Base-by-base conservation (phyloP, 2,113 vertebrate species). In the Tichodroma muraria region DNA sequence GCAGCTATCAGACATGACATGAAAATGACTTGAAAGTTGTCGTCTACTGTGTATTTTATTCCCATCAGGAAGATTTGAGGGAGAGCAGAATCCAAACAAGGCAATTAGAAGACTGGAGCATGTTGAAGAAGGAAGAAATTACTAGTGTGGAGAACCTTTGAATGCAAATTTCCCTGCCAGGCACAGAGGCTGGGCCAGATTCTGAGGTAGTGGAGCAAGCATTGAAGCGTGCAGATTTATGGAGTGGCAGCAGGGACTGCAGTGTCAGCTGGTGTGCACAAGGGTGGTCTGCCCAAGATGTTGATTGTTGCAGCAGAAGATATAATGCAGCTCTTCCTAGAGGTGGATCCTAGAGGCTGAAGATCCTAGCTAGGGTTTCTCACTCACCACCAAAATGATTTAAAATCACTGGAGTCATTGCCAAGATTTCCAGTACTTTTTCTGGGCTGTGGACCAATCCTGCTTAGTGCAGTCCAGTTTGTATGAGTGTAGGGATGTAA, bases 21-120 rank as follows among this genome's bases (percentile, higher is more conserved):
- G 93, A 90, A 95, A 95, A 91, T 75, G 17, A 83, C 93, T 91
- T 68, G 47, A 80, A 90, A 75, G 64, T 95, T 94, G 91, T 95
- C 91, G 90, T 50, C 82, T 80, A 27, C 72, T 90, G 61, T 80
- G 88, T 69, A 17, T 91, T 91, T 91, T 91, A 84, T 88, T 94
- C 92, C 85, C 53, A 61, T 95, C 88, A 94, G 85, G 30, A 90
- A 88, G 56, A n/a, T 73, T 71, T 93, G 76, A 88, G 72, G 76
- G 47, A 94, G 80, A 80, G 60, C 44, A 93, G 90, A 95, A 95
- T 94, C 76, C 72, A 95, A 86, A 95, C 85, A 75, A 76, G 80
- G 80, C 83, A 95, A 79, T 95, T 93, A 88, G 86, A 90, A 94
- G 82, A 83, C 33, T 75, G 76, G 71, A 83, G 45, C 2, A 0